These are phyloP conservation scores for Alca torda DNA, from an alignment of 2,797 vertebrate genomes.

Conservation along the genomic window DNA sequence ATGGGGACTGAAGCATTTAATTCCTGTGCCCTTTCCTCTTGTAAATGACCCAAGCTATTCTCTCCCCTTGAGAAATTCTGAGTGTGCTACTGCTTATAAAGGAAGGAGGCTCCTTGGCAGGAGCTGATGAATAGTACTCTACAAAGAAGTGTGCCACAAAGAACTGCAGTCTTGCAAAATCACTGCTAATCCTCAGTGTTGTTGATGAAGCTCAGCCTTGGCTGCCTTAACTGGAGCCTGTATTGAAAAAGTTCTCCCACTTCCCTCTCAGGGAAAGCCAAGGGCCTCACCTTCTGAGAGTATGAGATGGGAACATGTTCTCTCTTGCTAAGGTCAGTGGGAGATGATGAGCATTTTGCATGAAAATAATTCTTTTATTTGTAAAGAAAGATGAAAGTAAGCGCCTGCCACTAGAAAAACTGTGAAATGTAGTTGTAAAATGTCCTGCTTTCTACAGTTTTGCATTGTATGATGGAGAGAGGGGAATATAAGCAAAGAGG, in stretches of 20 bases:
- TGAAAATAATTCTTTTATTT: background rate
- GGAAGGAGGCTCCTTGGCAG: background rate
- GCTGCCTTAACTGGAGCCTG: background rate
- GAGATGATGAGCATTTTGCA: background rate
- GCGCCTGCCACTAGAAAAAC: background rate
- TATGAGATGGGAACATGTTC: background rate
- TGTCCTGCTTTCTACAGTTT: background rate
- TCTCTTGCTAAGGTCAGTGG: background rate
- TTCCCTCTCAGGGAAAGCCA: background rate
- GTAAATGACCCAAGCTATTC: background rate
- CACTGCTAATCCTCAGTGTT: background rate
- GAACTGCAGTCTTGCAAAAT: background rate
- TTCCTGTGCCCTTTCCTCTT: background rate
- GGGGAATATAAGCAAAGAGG: background rate
- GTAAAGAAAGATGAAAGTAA: background rate
- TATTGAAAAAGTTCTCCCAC: background rate
- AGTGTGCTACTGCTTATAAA: background rate
- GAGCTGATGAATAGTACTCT: background rate
- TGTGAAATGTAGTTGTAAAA: background rate
- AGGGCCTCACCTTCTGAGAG: rapidly evolving
- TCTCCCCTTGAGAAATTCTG: background rate
- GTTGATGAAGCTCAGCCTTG: background rate
- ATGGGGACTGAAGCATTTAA: background rate
- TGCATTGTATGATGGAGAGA: background rate
- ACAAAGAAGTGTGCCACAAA: background rate